Percentiles rank a stretch among this genome's conserved stretches.
Evolutionary conservation across 2,888 invertebrate species (phyloP).

Genomic region (Terebella lapidaria): DNA sequence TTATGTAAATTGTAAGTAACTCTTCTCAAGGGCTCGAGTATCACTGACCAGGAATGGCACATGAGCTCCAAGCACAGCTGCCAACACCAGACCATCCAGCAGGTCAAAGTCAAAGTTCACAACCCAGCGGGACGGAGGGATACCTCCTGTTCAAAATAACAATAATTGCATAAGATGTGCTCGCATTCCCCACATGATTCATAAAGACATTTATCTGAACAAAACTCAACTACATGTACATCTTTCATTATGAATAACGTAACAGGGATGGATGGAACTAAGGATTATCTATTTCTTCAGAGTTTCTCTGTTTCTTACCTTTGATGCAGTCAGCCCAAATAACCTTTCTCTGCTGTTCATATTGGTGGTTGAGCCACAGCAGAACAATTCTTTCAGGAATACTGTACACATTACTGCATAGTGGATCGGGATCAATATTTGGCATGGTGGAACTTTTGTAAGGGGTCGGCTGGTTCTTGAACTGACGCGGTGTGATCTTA

Average conservation of each 20-base stretch:
- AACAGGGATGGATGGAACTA: no score
- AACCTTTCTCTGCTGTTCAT: conserved; percentile 44
- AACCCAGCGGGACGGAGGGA: conserved; percentile 51
- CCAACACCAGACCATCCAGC: conserved; percentile 52
- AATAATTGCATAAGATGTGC: no score
- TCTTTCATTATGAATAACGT: no score
- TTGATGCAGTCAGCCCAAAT: conserved; percentile 41
- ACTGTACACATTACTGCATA: conserved; percentile 51
- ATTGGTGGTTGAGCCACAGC: conserved; percentile 52
- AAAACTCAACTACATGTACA: no score
- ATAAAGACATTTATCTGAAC: no score
- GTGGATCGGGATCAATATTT: conserved; percentile 45
- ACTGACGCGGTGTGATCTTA: conserved; percentile 45
- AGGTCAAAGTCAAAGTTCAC: conserved; percentile 54
- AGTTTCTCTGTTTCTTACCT: no score
- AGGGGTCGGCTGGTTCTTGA: conserved; percentile 37
- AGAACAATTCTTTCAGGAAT: conserved; percentile 49
- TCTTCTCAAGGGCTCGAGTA: background rate
- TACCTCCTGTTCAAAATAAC: conserved; percentile 31
- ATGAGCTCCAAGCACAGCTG: conserved; percentile 49
- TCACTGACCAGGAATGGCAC: conserved; percentile 50
- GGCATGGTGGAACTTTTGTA: conserved; percentile 38
- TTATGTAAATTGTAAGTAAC: background rate
- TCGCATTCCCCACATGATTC: no score
- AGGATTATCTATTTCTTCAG: no score